Percentiles rank a stretch among this genome's conserved stretches.
Conservation (phyloP, 2,797 vertebrate species). For the Valencia hispanica region DNA sequence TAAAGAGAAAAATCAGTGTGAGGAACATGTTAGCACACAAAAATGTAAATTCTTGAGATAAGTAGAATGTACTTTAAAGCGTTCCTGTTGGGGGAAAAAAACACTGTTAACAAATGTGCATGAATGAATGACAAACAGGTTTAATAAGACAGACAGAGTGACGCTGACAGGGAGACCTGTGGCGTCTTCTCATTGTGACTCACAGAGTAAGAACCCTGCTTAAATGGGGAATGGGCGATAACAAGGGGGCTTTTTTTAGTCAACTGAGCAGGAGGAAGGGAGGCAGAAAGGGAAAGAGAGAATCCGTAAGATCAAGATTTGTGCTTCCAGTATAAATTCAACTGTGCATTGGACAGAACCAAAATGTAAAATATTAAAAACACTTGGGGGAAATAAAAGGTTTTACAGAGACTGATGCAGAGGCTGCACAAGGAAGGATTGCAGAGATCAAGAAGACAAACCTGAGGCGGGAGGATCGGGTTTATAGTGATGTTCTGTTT, state of each 20-base stretch:
- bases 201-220: conserved; percentile 68
- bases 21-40: not conserved
- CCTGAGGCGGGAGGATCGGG: conserved; percentile 72
- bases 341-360: not conserved
- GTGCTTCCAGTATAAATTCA: conserved; percentile 8
- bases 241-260: conserved; percentile 50
- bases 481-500: conserved; percentile 99
- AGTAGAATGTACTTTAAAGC: not conserved
- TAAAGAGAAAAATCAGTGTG: not conserved
- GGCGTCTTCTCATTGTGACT: conserved; percentile 79
- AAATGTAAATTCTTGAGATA: not conserved
- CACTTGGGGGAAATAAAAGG: not conserved
- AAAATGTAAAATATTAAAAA: conserved; percentile 16
- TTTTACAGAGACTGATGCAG: conserved; percentile 2
- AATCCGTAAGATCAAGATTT: conserved; percentile 26
- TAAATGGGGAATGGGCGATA: conserved; percentile 33
- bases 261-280: conserved; percentile 7
- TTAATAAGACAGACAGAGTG: conserved; percentile 71
- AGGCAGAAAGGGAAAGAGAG: conserved; percentile 13
- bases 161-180: conserved; percentile 64
- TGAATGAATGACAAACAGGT: conserved; percentile 43
- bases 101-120: conserved; percentile 22
- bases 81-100: not conserved
- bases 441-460: conserved; percentile 62
- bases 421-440: conserved; percentile 29